Base-by-base conservation (phyloP, 2,113 vertebrate species). In the Pituophis catenifer region DNA sequence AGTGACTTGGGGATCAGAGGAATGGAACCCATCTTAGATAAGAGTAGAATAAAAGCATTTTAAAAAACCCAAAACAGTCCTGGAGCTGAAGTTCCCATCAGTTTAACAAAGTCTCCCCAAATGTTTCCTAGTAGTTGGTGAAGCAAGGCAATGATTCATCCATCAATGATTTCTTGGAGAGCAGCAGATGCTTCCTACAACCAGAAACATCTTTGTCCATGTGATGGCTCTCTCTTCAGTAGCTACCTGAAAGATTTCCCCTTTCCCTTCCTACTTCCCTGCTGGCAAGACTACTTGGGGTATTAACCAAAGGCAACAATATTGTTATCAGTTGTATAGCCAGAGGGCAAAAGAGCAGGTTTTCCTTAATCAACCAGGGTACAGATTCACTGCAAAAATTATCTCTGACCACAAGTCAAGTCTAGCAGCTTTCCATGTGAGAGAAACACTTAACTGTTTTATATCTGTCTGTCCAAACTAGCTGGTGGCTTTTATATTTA, bases 371-470 rank as follows among this genome's bases (percentile, higher is more conserved):
- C 87, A 93, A 13, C 62, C 81, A 89, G n/a, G 13, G 75, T 93
- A 3, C 50, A 95, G 57, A 2, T 97, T 97, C 96, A 89, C 58
- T 96, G 96, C 96, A 97, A 97, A 97, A 96, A 95, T 95, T 96
- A 95, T 97, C 93, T 97, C 88, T 93, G 52, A 96, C 96, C 95
- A 95, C 94, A 94, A 96, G 94, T 57, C 95, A 96, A 81, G 62
- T 13, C 86, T 93, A 55, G 44, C 88, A 93, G 75, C 91, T 90
- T 94, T 92, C 90, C 93, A 94, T 0, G 95, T 96, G 95, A 96
- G 95, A 97, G 94, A 95, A 94, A 85, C 2, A 24, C 38, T 93
- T 59, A 0, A 1, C 89, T 95, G 65, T 93, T 96, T 95, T 96
- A 95, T 97, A 95, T 96, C 95, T 94, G 90, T 94, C 95, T 94